phyloP scores from a whole-genome alignment of 1,140 invertebrate genomes.

The Drosophila nikananu region DNA sequence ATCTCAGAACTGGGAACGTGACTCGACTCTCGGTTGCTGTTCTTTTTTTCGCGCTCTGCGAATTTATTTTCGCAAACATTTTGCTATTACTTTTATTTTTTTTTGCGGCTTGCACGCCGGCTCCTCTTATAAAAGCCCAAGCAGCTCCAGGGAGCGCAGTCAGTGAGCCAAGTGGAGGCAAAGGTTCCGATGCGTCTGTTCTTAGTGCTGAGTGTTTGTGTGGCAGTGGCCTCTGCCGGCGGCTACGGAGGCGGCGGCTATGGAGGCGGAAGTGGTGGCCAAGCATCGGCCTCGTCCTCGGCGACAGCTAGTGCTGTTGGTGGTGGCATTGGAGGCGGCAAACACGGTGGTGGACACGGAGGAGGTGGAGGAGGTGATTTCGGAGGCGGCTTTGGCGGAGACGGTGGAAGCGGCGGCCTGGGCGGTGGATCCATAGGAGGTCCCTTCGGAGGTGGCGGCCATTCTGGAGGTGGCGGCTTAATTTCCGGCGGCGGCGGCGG shows the following conservation, averaged over 20 bases:
- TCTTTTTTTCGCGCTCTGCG: slow-evolving; percentile 50
- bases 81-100: slow-evolving; percentile 31
- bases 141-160: slow-evolving; percentile 45
- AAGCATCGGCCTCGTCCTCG: slow-evolving; percentile 30
- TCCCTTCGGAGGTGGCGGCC: slow-evolving; percentile 18
- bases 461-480: not conserved
- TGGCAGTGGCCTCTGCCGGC: slow-evolving; percentile 63
- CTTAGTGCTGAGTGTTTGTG: slow-evolving; percentile 69
- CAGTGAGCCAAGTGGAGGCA: slow-evolving; percentile 50
- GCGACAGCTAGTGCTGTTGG: slow-evolving; percentile 49
- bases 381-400: slow-evolving; percentile 28
- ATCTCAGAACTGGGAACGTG: slow-evolving; percentile 65
- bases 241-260: slow-evolving; percentile 48
- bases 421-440: slow-evolving; percentile 30
- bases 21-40: slow-evolving; percentile 58
- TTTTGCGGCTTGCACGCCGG: slow-evolving; percentile 4
- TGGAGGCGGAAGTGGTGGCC: slow-evolving; percentile 49
- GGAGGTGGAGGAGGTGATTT: slow-evolving; percentile 31
- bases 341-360: slow-evolving; percentile 35
- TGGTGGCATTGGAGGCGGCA: slow-evolving; percentile 28
- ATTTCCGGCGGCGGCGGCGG: slow-evolving; percentile 17
- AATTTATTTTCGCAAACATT: slow-evolving; percentile 25
- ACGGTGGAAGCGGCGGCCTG: slow-evolving; percentile 15
- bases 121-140: slow-evolving; percentile 62
- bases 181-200: slow-evolving; percentile 76